Percentiles rank a stretch among this genome's conserved stretches.
These are phyloP conservation scores for Molorchus minor DNA, from an alignment of 2,888 invertebrate species.

Conservation along the genomic window DNA sequence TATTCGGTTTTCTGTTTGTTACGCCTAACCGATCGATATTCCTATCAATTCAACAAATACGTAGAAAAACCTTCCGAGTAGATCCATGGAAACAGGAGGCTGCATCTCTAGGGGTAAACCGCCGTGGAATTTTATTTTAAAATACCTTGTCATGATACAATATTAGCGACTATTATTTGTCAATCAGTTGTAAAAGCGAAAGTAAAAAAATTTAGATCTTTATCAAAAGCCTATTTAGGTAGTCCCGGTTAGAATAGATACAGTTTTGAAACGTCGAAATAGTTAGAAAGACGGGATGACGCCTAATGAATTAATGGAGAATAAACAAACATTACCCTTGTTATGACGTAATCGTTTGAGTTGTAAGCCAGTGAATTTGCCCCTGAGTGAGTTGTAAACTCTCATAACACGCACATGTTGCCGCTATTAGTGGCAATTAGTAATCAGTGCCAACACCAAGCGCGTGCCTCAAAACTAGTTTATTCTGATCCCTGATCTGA, in stretches of 20 bases:
- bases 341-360: conserved; percentile 50
- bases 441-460: conserved; percentile 59
- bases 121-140: too few relatives aligned
- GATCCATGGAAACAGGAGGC: too few relatives aligned
- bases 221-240: too few relatives aligned
- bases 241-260: too few relatives aligned
- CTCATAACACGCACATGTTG: conserved; percentile 60
- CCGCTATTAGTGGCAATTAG: conserved; percentile 61
- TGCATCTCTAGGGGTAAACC: too few relatives aligned
- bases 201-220: too few relatives aligned
- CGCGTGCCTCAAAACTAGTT: conserved; percentile 48
- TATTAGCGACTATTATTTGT: too few relatives aligned
- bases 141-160: too few relatives aligned
- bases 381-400: conserved; percentile 59
- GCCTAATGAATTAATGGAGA: conserved; percentile 36
- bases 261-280: neutral
- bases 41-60: too few relatives aligned
- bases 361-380: conserved; percentile 50
- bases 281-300: conserved; percentile 6
- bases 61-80: too few relatives aligned
- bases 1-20: conserved; percentile 7
- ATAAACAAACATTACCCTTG: conserved; percentile 55
- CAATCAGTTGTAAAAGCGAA: too few relatives aligned
- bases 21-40: neutral
- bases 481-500: conserved; percentile 19